Conservation (phyloP, 2,797 vertebrate species). For the Tadarida brasiliensis region DNA sequence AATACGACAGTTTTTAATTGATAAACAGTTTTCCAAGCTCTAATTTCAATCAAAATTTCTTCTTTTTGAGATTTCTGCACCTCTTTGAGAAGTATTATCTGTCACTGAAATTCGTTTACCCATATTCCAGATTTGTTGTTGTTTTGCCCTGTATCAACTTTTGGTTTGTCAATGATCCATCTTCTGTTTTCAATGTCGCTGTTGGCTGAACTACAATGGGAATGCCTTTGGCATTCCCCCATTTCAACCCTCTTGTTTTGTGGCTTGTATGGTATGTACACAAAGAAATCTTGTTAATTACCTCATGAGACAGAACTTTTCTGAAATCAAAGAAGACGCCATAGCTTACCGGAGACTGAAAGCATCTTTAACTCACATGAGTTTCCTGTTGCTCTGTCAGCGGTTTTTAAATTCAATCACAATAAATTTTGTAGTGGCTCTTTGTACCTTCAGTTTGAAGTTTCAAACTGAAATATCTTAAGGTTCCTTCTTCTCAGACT, state of each 20-base stretch:
- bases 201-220: background rate
- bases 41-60: background rate
- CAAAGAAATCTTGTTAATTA: background rate
- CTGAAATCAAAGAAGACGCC: background rate
- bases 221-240: background rate
- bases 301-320: background rate
- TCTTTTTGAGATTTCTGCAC: constrained; percentile 4
- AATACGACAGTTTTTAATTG: background rate
- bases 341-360: background rate
- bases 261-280: background rate
- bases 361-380: background rate
- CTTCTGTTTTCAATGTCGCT: background rate
- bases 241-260: background rate
- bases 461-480: background rate
- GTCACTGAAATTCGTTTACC: background rate
- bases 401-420: background rate
- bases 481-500: background rate
- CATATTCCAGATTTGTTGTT: background rate
- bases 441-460: constrained; percentile 7
- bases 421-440: background rate
- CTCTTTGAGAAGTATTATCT: background rate
- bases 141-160: background rate
- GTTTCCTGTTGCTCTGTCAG: background rate
- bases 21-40: background rate
- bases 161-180: background rate